Conservation (phyloP, 92 coral and sea anemone genomes). For the Palythoa heliodiscus region DNA sequence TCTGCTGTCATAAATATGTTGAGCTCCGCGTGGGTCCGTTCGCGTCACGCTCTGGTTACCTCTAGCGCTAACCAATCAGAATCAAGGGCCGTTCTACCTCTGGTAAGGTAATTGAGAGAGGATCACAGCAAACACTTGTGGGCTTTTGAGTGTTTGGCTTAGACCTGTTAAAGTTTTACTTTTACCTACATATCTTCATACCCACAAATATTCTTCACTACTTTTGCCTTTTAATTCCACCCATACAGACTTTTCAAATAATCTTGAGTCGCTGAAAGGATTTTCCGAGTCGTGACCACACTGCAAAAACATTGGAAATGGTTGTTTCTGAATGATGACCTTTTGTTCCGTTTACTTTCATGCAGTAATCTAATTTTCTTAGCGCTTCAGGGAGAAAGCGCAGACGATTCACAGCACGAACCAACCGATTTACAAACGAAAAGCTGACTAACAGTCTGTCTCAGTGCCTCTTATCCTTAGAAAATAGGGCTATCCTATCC, state of each 20-base stretch:
- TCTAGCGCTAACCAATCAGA: conserved; percentile 14
- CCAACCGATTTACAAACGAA: conserved; percentile 30
- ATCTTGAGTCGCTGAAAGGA: background rate
- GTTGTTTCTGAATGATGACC: conserved; percentile 35
- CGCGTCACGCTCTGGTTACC: conserved; percentile 23
- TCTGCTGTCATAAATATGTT: conserved; percentile 20
- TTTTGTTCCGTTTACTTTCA: conserved; percentile 34
- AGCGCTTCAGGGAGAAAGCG: conserved; percentile 31
- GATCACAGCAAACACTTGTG: conserved; percentile 33
- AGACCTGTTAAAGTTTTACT: background rate
- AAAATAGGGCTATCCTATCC: background rate
- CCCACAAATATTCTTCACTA: background rate
- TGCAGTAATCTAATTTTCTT: conserved; percentile 43
- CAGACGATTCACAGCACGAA: conserved; percentile 39
- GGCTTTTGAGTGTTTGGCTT: conserved; percentile 15
- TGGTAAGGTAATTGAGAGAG: conserved; percentile 21
- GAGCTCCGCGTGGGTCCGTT: conserved; percentile 44
- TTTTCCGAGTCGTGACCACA: conserved; percentile 33
- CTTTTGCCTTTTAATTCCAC: background rate
- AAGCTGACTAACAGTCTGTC: conserved; percentile 1
- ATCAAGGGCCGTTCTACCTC: background rate
- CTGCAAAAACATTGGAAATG: background rate
- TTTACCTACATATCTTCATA: background rate
- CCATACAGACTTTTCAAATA: background rate
- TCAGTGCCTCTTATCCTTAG: background rate